Conservation (phyloP, 2,113 vertebrate species). For the Gallinago paraguaiae region DNA sequence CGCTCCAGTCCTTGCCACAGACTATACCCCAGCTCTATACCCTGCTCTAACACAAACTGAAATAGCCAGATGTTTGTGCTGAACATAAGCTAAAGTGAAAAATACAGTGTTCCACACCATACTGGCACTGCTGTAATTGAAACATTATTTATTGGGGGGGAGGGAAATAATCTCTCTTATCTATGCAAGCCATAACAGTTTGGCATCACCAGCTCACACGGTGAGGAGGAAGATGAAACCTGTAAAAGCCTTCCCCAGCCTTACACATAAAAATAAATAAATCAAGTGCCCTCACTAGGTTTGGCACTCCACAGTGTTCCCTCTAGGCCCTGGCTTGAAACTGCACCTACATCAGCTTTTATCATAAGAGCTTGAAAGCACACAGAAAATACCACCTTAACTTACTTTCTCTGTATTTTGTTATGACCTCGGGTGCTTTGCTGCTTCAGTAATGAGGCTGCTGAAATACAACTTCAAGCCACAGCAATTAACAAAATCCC, state of each 20-base stretch:
- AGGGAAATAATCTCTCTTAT: background rate
- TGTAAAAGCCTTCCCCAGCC: background rate
- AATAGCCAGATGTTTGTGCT: background rate
- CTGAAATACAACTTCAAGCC: background rate
- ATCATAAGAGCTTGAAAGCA: background rate
- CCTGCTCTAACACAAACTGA: background rate
- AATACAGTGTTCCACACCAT: background rate
- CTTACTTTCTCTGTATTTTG: background rate
- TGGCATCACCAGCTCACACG: background rate
- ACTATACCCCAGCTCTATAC: background rate
- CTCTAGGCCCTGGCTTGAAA: background rate
- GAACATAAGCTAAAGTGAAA: background rate
- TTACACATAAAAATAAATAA: background rate
- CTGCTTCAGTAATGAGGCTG: background rate
- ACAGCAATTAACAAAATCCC: background rate
- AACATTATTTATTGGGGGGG: background rate
- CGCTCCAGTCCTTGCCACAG: fast-evolving
- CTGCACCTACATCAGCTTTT: background rate
- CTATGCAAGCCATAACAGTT: background rate
- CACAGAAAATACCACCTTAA: background rate
- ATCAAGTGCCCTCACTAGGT: background rate
- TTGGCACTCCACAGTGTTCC: background rate
- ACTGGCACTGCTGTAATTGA: background rate
- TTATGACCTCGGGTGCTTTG: background rate
- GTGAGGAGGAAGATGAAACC: background rate